phyloP scores from a whole-genome alignment of 2,797 vertebrate genomes.

The Cottoperca gobio region DNA sequence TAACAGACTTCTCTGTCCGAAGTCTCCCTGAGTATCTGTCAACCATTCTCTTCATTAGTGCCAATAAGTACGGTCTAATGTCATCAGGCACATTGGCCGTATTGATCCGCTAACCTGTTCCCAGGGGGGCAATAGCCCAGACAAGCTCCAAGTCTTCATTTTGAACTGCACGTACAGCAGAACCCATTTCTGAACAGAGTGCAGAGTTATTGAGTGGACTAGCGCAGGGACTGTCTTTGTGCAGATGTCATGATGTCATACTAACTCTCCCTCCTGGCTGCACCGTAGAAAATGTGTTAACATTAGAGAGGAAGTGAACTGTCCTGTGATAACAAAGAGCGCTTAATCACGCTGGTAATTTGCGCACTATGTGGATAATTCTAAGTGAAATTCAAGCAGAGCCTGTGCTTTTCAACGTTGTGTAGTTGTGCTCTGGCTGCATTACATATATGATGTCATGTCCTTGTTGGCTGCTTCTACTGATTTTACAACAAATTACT shows the following conservation, averaged over 20 bases:
- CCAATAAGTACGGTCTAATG: conserved; percentile 74
- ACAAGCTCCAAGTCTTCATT: conserved; percentile 50
- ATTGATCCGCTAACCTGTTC: conserved; percentile 73
- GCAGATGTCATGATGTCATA: conserved; percentile 76
- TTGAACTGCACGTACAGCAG: conserved; percentile 25
- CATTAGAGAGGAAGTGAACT: background rate
- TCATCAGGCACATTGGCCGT: conserved; percentile 69
- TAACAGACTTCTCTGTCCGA: conserved; percentile 43
- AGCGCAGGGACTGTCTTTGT: conserved; percentile 65
- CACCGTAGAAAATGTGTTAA: conserved; percentile 21
- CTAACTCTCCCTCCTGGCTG: conserved; percentile 30
- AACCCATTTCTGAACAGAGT: conserved; percentile 21
- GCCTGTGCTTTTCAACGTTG: conserved; percentile 19
- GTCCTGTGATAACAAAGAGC: background rate
- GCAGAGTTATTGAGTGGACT: conserved; percentile 54
- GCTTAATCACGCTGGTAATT: background rate
- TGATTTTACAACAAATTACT: background rate
- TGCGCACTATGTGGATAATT: background rate
- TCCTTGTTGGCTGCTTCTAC: conserved; percentile 9
- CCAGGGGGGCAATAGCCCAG: conserved; percentile 46
- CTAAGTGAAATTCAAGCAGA: conserved; percentile 31
- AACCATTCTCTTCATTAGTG: conserved; percentile 80
- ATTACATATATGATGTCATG: conserved; percentile 46
- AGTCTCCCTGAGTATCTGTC: conserved; percentile 58
- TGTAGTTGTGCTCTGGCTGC: conserved; percentile 23